Conservation (phyloP, 1,140 invertebrate genomes). For the Zaprionus ghesquierei region DNA sequence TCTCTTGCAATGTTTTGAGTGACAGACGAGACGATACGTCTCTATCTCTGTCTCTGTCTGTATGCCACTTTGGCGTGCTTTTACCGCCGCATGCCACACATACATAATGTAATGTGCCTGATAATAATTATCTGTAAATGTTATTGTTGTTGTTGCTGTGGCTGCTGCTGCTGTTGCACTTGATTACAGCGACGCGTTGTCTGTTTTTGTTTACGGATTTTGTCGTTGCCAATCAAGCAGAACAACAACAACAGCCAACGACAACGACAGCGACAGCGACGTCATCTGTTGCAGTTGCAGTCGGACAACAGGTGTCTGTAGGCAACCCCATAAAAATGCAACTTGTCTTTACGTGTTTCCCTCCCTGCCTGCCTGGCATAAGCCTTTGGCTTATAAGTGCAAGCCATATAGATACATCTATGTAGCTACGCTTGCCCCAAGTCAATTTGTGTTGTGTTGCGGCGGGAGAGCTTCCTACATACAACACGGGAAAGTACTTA, state of each 20-base stretch:
- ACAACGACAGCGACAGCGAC: not conserved
- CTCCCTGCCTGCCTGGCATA: not conserved
- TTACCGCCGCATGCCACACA: not conserved
- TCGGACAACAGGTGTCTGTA: not conserved
- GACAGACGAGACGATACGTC: not conserved
- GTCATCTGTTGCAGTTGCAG: not conserved
- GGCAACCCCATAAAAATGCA: not conserved
- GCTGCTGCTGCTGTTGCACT: constrained; percentile 10
- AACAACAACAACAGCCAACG: constrained; percentile 7
- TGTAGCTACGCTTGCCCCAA: not conserved
- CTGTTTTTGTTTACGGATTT: constrained; percentile 21
- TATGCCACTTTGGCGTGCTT: not conserved
- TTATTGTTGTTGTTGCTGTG: not conserved
- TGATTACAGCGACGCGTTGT: not conserved
- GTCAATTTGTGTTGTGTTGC: not conserved
- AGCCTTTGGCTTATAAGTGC: not conserved
- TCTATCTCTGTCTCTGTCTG: not conserved
- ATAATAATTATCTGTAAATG: constrained; percentile 9
- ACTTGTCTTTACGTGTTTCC: not conserved
- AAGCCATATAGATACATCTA: constrained; percentile 17
- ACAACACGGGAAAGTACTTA: constrained; percentile 30
- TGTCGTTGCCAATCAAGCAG: constrained; percentile 27
- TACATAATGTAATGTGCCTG: not conserved
- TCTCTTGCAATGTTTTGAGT: not conserved
- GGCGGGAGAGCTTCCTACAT: constrained; percentile 9